These are phyloP conservation scores for Hirtodrosophila alboralis DNA, from an alignment of 2,888 invertebrate genomes.

Conservation along the genomic window DNA sequence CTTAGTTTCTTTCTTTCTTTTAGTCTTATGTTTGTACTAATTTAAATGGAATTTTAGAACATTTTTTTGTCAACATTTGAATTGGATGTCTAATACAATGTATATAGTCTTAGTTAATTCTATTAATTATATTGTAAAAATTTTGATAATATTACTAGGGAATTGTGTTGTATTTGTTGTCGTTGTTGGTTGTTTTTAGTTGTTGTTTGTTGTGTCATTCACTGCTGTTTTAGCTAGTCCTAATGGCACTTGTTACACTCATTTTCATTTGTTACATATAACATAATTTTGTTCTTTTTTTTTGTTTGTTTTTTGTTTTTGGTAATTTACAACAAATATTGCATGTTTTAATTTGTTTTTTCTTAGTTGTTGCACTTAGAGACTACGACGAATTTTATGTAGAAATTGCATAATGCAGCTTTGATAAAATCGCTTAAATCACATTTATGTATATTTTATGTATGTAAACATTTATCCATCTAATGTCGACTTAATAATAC, in stretches of 20 bases:
- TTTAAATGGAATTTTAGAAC: conserved; percentile 71
- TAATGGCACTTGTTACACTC: conserved; percentile 78
- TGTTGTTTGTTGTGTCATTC: conserved; percentile 46
- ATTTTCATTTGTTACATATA: conserved; percentile 54
- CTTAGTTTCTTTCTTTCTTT: conserved; percentile 13
- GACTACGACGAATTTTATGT: conserved; percentile 78
- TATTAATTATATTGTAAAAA: conserved; percentile 19
- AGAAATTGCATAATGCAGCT: conserved; percentile 79
- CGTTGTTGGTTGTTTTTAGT: conserved; percentile 16
- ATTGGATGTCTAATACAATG: conserved; percentile 27
- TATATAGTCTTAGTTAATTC: conserved; percentile 10
- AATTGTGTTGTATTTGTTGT: conserved; percentile 20
- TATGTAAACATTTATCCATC: conserved; percentile 66
- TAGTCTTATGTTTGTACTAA: conserved; percentile 70
- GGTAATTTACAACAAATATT: conserved; percentile 79
- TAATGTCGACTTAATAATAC: conserved; percentile 61
- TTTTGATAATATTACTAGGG: conserved; percentile 11
- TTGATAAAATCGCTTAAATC: conserved; percentile 83
- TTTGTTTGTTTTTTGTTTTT: conserved; percentile 46
- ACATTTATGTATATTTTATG: conserved; percentile 72
- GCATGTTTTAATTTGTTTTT: conserved; percentile 51
- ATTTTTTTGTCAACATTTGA: conserved; percentile 34
- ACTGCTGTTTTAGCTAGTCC: conserved; percentile 67
- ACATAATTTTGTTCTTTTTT: conserved; percentile 17
- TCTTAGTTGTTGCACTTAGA: conserved; percentile 59